phyloP scores from a whole-genome alignment of 2,888 invertebrate genomes.

The Cephus pulcher region DNA sequence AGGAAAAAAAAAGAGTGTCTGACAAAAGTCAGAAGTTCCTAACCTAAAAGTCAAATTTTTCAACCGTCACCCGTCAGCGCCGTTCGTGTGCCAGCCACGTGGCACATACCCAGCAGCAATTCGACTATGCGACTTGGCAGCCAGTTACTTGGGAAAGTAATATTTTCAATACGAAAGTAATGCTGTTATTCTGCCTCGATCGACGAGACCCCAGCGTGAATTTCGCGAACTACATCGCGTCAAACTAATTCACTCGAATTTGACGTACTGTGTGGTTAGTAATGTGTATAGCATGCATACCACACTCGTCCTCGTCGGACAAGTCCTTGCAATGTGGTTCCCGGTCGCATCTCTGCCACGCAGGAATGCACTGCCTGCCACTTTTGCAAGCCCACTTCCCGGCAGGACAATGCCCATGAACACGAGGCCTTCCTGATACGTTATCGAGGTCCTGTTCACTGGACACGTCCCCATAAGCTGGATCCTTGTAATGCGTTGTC shows the following conservation, averaged over 20 bases:
- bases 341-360: constrained; percentile 70
- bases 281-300: constrained; percentile 18
- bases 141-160: no score
- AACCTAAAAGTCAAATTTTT: background rate
- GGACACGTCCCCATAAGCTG: background rate
- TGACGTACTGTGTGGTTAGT: constrained; percentile 9
- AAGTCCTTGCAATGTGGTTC: constrained; percentile 71
- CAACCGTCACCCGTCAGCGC: background rate
- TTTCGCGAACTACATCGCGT: background rate
- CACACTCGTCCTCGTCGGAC: constrained; percentile 74
- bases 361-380: constrained; percentile 67
- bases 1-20: background rate
- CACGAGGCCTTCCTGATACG: constrained; percentile 10
- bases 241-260: background rate
- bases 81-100: no score
- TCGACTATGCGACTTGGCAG: no score
- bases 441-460: background rate
- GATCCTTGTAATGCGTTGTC: background rate
- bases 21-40: background rate
- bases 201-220: background rate
- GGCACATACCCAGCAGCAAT: no score
- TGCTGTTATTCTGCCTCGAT: background rate
- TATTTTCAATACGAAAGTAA: no score
- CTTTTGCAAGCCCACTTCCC: constrained; percentile 18
- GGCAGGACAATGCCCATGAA: constrained; percentile 8